These are phyloP conservation scores for Noctua janthina DNA, from an alignment of 2,888 invertebrate species.

Conservation along the genomic window DNA sequence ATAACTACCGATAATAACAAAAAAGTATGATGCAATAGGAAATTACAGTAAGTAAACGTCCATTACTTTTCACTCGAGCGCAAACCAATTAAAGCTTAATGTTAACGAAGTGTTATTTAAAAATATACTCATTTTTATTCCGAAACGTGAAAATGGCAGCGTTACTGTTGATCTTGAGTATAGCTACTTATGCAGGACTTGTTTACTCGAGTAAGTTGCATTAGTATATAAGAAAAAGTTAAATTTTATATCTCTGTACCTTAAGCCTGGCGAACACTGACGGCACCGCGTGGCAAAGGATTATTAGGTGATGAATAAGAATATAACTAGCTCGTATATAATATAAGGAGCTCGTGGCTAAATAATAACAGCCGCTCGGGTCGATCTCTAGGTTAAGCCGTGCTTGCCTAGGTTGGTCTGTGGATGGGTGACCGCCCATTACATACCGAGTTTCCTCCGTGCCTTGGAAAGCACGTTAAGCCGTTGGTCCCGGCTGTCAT, in stretches of 20 bases:
- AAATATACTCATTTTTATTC: constrained; percentile 35
- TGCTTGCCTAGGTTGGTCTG: too few relatives aligned
- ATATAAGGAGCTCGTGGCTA: too few relatives aligned
- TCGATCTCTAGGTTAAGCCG: too few relatives aligned
- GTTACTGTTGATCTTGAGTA: constrained; percentile 14
- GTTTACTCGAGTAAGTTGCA: constrained; percentile 48
- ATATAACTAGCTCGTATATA: neutral
- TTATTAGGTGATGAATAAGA: neutral
- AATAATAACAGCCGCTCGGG: too few relatives aligned
- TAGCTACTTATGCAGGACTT: constrained; percentile 5
- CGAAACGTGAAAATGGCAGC: constrained; percentile 50
- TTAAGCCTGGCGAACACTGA: neutral
- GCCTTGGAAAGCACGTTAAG: too few relatives aligned
- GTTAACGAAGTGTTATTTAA: constrained; percentile 39
- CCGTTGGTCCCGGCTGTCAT: too few relatives aligned
- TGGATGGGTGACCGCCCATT: too few relatives aligned
- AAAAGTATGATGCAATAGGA: constrained; percentile 11
- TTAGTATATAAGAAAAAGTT: neutral
- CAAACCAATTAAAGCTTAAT: constrained; percentile 59
- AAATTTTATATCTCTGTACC: neutral
- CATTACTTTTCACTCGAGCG: constrained; percentile 56
- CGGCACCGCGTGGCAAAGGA: neutral
- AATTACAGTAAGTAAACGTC: constrained; percentile 27
- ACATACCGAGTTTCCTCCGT: too few relatives aligned
- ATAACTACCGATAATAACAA: neutral